Conservation (phyloP, 2,113 vertebrate genomes). For the Chiloscyllium plagiosum region DNA sequence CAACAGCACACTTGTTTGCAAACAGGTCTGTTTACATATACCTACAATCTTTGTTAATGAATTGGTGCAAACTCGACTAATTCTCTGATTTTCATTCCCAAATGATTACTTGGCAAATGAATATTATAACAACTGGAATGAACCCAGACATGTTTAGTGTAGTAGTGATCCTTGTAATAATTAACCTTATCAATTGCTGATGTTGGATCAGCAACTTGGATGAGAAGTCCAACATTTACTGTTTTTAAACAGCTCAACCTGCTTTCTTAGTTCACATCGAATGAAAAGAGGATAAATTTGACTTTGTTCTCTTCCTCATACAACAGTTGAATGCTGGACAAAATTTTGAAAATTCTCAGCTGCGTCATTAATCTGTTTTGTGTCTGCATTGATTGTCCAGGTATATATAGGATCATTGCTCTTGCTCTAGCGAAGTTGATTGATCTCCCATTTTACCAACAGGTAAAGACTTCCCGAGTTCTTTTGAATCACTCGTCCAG, state of each 20-base stretch:
- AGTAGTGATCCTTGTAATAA: not conserved
- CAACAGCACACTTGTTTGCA: not conserved
- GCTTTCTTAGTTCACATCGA: not conserved
- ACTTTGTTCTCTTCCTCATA: not conserved
- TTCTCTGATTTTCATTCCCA: not conserved
- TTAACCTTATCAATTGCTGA: not conserved
- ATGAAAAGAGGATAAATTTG: not conserved
- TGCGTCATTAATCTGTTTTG: not conserved
- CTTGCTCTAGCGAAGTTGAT: not conserved
- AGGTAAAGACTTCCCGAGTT: conserved; percentile 58
- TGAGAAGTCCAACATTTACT: not conserved
- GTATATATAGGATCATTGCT: not conserved
- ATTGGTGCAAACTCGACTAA: not conserved
- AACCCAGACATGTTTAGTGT: not conserved
- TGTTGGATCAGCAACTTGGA: not conserved
- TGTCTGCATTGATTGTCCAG: not conserved
- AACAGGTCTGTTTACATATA: not conserved
- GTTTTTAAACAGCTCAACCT: not conserved
- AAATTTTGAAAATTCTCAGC: not conserved
- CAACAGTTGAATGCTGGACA: not conserved
- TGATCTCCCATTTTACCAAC: not conserved
- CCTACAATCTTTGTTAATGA: not conserved
- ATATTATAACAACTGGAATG: not conserved
- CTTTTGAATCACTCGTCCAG: conserved; percentile 63
- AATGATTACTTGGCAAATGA: not conserved